phyloP scores from a whole-genome alignment of 2,888 invertebrate species.

The Galeruca laticollis region DNA sequence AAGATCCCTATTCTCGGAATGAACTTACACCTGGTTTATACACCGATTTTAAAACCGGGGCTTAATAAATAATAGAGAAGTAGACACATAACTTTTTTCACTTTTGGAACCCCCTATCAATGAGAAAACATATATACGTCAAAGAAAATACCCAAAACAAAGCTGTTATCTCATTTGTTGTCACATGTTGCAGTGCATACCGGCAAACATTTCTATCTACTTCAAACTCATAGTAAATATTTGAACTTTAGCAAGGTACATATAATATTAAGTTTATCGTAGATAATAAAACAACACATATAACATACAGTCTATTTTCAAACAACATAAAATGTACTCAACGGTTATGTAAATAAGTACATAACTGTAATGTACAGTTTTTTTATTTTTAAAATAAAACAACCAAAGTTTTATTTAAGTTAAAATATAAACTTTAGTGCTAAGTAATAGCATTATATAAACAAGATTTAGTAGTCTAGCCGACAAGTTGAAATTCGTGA shows the following conservation, averaged over 20 bases:
- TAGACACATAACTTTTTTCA: background rate
- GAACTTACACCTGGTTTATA: no score
- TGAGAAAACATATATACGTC: background rate
- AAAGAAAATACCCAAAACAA: background rate
- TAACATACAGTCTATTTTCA: background rate
- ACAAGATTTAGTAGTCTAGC: no score
- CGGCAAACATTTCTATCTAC: conserved; percentile 1
- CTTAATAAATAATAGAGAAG: no score
- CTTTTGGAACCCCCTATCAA: background rate
- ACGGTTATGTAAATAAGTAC: background rate
- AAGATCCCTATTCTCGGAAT: no score
- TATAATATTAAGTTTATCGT: background rate
- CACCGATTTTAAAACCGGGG: no score
- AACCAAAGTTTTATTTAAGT: background rate
- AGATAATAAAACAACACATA: conserved; percentile 1
- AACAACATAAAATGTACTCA: background rate
- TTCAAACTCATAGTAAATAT: background rate
- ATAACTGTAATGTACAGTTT: background rate
- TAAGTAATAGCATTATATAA: no score
- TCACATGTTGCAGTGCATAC: background rate
- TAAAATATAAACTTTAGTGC: no score
- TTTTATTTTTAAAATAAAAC: background rate
- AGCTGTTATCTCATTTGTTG: background rate
- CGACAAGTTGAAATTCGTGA: no score
- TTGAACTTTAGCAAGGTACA: background rate